Percentiles rank a stretch among this genome's conserved stretches.
phyloP scores from a whole-genome alignment of 92 coral and sea anemone genomes.

The Parazoanthus swiftii region DNA sequence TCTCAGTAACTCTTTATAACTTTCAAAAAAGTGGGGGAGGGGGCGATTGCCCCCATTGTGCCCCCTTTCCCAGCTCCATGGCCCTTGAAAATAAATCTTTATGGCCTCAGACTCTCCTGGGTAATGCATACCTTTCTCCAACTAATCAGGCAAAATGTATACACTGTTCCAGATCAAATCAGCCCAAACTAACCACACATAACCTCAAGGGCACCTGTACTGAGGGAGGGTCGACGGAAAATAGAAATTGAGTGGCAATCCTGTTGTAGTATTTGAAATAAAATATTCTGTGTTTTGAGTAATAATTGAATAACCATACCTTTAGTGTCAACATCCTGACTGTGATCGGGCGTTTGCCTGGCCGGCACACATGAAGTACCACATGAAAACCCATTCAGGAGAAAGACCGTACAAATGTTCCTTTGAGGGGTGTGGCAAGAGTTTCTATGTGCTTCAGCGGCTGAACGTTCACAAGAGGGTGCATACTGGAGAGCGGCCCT shows the following conservation, averaged over 20 bases:
- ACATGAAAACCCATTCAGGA: constrained; percentile 84
- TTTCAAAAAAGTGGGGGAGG: no score
- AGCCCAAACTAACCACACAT: no score
- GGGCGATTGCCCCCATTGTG: no score
- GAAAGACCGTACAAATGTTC: constrained; percentile 80
- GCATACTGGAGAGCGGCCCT: constrained; percentile 88
- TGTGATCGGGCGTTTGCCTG: constrained; percentile 93
- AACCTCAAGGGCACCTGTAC: no score
- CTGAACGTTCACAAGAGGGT: constrained; percentile 83
- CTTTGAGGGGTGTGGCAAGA: constrained; percentile 83
- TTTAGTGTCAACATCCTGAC: constrained; percentile 72
- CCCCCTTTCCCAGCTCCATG: no score
- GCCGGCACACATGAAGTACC: constrained; percentile 92
- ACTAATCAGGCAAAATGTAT: no score
- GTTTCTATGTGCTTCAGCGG: constrained; percentile 84
- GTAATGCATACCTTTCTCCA: no score
- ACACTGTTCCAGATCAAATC: no score
- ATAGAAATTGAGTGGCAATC: not conserved
- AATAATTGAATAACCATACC: not conserved
- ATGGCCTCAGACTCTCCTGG: no score
- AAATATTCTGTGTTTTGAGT: not conserved
- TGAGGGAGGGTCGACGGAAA: not conserved
- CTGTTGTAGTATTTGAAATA: no score
- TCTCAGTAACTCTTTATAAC: no score
- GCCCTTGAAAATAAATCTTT: no score